Evolutionary conservation across 2,888 invertebrate species (phyloP).

Genomic region (Chymomyza caudatula): DNA sequence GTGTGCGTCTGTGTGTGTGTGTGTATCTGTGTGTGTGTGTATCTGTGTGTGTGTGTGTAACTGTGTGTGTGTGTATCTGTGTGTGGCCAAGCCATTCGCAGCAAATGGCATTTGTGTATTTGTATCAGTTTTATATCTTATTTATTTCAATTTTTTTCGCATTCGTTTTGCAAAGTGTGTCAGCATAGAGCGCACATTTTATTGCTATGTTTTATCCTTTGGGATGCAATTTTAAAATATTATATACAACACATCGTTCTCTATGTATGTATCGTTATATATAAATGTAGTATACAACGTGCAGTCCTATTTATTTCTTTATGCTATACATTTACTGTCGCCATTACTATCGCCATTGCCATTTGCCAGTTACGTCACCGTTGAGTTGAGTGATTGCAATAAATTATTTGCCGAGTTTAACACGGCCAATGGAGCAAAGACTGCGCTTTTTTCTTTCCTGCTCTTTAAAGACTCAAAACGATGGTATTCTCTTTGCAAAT

Average conservation of each 20-base stretch:
- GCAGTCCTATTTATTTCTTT: slow-evolving; percentile 38
- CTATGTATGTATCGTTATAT: background rate
- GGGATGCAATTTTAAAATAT: slow-evolving; percentile 68
- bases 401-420: slow-evolving; percentile 58
- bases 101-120: slow-evolving; percentile 34
- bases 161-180: slow-evolving; percentile 52
- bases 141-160: slow-evolving; percentile 67
- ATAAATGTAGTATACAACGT: background rate
- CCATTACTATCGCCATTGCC: slow-evolving; percentile 19
- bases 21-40: slow-evolving; percentile 39
- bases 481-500: too few species aligned
- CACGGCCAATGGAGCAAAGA: slow-evolving; percentile 32
- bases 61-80: background rate
- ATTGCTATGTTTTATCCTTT: slow-evolving; percentile 52
- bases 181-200: slow-evolving; percentile 53
- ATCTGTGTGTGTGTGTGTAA: background rate
- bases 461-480: background rate
- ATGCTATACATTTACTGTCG: slow-evolving; percentile 28
- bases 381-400: slow-evolving; percentile 65
- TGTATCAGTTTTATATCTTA: slow-evolving; percentile 63
- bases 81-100: background rate
- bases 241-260: slow-evolving; percentile 31
- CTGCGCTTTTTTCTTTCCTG: background rate
- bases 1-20: slow-evolving; percentile 5
- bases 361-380: slow-evolving; percentile 20